Evolutionary conservation across 2,113 vertebrate genomes (phyloP), one percentile per base, ranked within the genome.

Genomic region (Chaetura pelagica): DNA sequence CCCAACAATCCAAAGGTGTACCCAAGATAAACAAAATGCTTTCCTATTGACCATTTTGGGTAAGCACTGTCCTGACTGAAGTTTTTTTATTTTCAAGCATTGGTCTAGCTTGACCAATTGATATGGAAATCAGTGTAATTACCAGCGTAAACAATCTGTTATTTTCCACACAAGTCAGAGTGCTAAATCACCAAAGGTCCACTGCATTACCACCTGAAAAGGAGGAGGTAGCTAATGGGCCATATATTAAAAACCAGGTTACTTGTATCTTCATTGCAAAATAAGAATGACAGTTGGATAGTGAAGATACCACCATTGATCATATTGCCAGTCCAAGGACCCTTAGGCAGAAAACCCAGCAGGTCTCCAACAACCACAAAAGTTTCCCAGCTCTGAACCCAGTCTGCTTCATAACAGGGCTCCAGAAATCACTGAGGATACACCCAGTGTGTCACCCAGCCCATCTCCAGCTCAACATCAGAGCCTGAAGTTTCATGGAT

Each of bases 101-200:
- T 71, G 89, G 80, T 94, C 94, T 93, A 94, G 89, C 79, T 5
- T 52, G 93, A 96, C 63, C 88, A 87, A 98, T 98, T 98, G 97
- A 98, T 97, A 98, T 98, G 97, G 97, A 98, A 98, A 98, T 98
- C 61, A 97, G 93, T 46, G 40, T 78, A 97, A 98, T 98, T 98
- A 98, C 95, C 92, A 97, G 96, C 58, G 0, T 96, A 98, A 98
- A 98, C 97, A 98, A 98, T 97, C 97, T 97, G 97, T 96, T 98
- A 97, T 97, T 97, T 97, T 97, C 98, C 96, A 93, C 69, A 96
- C 86, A 90, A 97, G 95, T 96, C 95, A 94, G 81, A 97, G 90
- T 80, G 44, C 94, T 97, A 97, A 98, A 98, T 98, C 97, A 98
- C 97, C 96, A 95, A 66, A 81, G 92, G 96, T 88, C 97, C 94